phyloP scores from a whole-genome alignment of 2,113 vertebrate species.

The Aptenodytes patagonicus region DNA sequence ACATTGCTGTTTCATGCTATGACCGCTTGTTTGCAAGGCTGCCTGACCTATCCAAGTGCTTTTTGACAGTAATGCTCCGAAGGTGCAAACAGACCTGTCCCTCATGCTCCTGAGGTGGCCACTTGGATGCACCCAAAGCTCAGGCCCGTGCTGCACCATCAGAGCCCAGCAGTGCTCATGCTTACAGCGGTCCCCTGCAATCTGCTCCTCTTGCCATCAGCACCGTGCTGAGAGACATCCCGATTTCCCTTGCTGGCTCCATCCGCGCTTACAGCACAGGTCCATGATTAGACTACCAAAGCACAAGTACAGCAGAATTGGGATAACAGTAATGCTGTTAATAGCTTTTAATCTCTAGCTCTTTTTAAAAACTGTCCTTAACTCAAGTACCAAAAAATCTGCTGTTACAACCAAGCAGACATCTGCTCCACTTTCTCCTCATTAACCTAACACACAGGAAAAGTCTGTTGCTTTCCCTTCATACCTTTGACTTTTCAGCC shows the following conservation, averaged over 20 bases:
- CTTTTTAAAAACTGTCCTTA: neutral
- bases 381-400: neutral
- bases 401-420: neutral
- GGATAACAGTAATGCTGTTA: neutral
- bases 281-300: neutral
- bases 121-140: neutral
- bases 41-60: neutral
- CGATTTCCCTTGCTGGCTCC: neutral
- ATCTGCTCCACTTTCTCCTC: neutral
- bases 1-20: neutral
- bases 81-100: neutral
- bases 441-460: neutral
- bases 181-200: neutral
- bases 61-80: neutral
- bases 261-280: neutral
- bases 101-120: neutral
- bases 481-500: neutral
- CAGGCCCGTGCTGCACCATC: accelerated
- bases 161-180: neutral
- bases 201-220: neutral
- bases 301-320: neutral
- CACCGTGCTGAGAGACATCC: neutral
- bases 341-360: neutral
- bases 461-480: neutral
- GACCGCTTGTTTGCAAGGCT: neutral